A percentile compares a stretch with the other conserved stretches of the same genome.
These are phyloP conservation scores for Helobdella robusta DNA, from an alignment of 2,888 invertebrate genomes.

Conservation along the genomic window DNA sequence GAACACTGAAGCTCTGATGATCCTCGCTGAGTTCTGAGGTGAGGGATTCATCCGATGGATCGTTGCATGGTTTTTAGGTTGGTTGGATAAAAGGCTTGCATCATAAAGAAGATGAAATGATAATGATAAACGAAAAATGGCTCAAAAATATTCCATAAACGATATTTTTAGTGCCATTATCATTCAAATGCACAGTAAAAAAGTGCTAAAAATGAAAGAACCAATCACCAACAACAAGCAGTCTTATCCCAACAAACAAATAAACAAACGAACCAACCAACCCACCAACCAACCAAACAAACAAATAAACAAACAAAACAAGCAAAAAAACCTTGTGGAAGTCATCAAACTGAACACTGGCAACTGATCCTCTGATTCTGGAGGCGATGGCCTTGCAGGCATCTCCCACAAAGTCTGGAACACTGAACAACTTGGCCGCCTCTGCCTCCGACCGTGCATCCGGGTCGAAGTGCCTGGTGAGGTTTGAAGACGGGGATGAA, in stretches of 20 bases:
- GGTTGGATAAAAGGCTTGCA: background rate
- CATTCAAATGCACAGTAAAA: too few species aligned
- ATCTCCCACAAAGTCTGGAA: conserved; percentile 54
- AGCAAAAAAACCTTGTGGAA: conserved; percentile 51
- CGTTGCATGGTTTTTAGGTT: background rate
- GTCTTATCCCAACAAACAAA: too few species aligned
- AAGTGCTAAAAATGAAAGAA: too few species aligned
- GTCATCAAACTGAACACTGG: conserved; percentile 52
- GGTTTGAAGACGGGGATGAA: background rate
- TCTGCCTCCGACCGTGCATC: conserved; percentile 42
- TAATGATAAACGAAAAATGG: background rate
- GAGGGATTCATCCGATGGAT: background rate
- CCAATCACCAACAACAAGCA: too few species aligned
- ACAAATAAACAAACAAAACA: too few species aligned
- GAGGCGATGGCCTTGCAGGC: conserved; percentile 54
- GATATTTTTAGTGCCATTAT: too few species aligned
- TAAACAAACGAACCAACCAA: too few species aligned
- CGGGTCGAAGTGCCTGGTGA: conserved; percentile 50
- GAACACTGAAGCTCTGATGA: conserved; percentile 52
- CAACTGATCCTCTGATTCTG: conserved; percentile 52
- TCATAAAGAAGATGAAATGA: background rate
- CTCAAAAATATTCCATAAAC: too few species aligned
- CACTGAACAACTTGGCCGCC: conserved; percentile 52
- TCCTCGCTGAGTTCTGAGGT: conserved; percentile 51
- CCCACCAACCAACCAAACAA: too few species aligned